Evolutionary conservation across 2,113 vertebrate genomes (phyloP), one percentile per base, ranked within the genome.

Genomic region (Athene noctua): DNA sequence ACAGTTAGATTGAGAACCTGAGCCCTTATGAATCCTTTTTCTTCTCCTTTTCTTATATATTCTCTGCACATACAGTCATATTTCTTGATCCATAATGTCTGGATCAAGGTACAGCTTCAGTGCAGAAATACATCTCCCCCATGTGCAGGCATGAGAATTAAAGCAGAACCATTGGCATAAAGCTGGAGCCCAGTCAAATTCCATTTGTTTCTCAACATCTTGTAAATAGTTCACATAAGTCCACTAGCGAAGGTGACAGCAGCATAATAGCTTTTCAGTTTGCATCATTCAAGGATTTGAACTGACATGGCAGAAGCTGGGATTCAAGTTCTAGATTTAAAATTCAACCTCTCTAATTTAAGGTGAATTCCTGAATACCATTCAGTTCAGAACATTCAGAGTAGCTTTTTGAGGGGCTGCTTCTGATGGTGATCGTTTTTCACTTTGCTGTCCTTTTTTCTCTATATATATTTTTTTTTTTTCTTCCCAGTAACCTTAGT

Each of bases 251-350:
- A 74, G 72, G 61, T 3, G 4, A 62, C 54, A 88, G 72, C 63
- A 77, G 71, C 42, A 21, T 86, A 92, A 86, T n/a, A 90, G 62
- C 58, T 88, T 92, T 95, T 88, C 25, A 66, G 22, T 86, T 95
- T 73, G 54, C 51, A 67, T 74, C 65, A 27, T 81, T 85, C 27
- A 77, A 65, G 46, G 30, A 54, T 49, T 61, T 65, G 38, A 66
- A 70, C 30, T 66, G 67, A 51, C n/a, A 10, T 34, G 55, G 34
- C 34, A 92, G 72, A 88, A 92, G 59, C 80, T 86, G 23, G 14
- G 32, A 71, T 80, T 91, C 80, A 62, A 18, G 32, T 90, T 93
- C 78, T 84, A 70, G 20, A 47, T 80, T 52, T 80, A 70, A 92
- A 96, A 81, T 81, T 26, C 62, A 58, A 38, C 93, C 52, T 70